Evolutionary conservation across 92 coral and sea anemone genomes (phyloP).

Genomic region (Zoanthus solanderi): DNA sequence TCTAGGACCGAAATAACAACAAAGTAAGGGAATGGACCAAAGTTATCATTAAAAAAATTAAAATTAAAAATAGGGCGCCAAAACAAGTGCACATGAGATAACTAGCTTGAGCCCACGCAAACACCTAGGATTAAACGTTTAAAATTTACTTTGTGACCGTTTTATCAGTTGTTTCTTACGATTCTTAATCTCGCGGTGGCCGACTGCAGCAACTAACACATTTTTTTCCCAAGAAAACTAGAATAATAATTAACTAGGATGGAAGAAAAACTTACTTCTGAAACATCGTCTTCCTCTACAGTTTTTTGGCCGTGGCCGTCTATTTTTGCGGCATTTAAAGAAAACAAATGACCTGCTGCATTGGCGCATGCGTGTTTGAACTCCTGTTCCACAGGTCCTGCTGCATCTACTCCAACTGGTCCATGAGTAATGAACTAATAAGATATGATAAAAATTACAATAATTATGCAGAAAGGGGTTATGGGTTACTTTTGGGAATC

Average conservation of each 20-base stretch:
- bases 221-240: no score
- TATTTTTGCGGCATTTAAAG: conserved; percentile 9
- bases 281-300: neutral
- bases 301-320: neutral
- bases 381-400: conserved; percentile 57
- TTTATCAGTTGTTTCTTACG: neutral
- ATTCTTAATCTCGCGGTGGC: no score
- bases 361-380: conserved; percentile 59
- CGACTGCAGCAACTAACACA: no score
- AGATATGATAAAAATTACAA: neutral
- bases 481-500: no score
- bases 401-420: conserved; percentile 52
- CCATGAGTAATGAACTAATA: conserved; percentile 23
- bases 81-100: neutral
- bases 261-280: neutral
- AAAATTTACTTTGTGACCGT: neutral
- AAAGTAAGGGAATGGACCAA: neutral
- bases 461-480: neutral
- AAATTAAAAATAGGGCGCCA: neutral
- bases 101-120: neutral
- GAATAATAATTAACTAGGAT: no score
- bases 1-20: neutral
- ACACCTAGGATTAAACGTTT: neutral
- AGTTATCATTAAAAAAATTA: neutral
- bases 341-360: conserved; percentile 10